Percentiles rank a stretch among this genome's conserved stretches.
phyloP scores from a whole-genome alignment of 2,797 vertebrate species.

The Phataginus tetradactyla region DNA sequence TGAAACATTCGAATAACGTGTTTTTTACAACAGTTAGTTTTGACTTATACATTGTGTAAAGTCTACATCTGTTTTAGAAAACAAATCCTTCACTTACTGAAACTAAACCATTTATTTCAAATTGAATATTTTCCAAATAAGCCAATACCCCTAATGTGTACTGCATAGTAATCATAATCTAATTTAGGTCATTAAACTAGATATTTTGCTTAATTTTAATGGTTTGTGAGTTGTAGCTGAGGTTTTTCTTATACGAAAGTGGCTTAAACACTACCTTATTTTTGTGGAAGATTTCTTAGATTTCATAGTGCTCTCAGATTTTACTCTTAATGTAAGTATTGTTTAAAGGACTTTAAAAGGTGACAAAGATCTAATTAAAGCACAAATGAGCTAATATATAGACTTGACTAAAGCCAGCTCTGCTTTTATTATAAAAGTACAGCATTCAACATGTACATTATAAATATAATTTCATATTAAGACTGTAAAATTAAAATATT shows the following conservation, averaged over 20 bases:
- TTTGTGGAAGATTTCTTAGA: not conserved
- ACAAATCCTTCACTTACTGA: not conserved
- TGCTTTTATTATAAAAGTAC: not conserved
- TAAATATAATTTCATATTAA: not conserved
- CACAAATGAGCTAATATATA: not conserved
- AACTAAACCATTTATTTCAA: constrained; percentile 45
- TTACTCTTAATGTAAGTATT: not conserved
- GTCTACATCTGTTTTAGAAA: not conserved
- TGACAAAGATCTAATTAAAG: not conserved
- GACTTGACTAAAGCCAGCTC: not conserved
- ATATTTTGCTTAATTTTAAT: not conserved
- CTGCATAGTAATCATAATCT: not conserved
- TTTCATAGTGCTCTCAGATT: not conserved
- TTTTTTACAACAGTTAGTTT: not conserved
- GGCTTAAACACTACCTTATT: not conserved
- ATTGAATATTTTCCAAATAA: not conserved
- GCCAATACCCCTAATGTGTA: not conserved
- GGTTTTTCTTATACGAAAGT: not conserved
- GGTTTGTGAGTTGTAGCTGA: not conserved
- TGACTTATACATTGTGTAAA: not conserved
- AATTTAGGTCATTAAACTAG: not conserved
- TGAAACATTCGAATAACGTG: not conserved
- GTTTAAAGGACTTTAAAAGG: constrained; percentile 4
- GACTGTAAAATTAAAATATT: not conserved
- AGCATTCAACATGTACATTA: not conserved